These are phyloP conservation scores for Leucophenga maculata DNA, from an alignment of 2,888 invertebrate genomes.

Conservation along the genomic window DNA sequence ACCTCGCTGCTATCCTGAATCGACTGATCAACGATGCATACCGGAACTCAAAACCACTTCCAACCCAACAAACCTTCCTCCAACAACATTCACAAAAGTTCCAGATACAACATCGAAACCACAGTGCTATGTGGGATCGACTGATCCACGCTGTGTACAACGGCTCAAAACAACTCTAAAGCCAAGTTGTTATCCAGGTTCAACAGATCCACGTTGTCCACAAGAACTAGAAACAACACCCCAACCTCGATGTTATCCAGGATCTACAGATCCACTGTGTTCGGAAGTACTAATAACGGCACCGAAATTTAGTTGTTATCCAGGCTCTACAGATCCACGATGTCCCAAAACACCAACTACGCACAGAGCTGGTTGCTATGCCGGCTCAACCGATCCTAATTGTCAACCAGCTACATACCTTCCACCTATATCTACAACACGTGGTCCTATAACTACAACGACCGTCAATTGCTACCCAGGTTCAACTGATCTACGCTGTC, in stretches of 20 bases:
- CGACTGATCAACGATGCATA: conserved; percentile 29
- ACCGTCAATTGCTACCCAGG: conserved; percentile 33
- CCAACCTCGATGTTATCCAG: conserved; percentile 8
- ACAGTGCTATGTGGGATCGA: conserved; percentile 40
- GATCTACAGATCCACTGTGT: not conserved
- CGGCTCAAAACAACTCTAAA: not conserved
- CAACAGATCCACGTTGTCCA: conserved; percentile 58
- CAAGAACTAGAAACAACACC: conserved; percentile 12
- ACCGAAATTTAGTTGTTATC: conserved; percentile 54
- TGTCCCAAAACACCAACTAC: conserved; percentile 49
- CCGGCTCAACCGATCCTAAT: conserved; percentile 64
- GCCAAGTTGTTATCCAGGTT: no score
- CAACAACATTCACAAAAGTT: not conserved
- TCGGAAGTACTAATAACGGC: no score
- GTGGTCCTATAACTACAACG: not conserved
- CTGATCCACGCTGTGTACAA: conserved; percentile 25
- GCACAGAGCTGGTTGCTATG: conserved; percentile 22
- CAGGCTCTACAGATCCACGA: conserved; percentile 67
- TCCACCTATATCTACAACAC: not conserved
- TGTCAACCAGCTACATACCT: conserved; percentile 28
- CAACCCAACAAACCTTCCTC: not conserved
- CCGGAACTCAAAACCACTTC: no score
- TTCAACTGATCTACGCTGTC: not conserved
- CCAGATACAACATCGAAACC: conserved; percentile 7
- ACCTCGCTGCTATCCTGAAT: conserved; percentile 61